A percentile compares a stretch with the other conserved stretches of the same genome.
Conservation (phyloP, 2,113 vertebrate species). For the Thomomys bottae region DNA sequence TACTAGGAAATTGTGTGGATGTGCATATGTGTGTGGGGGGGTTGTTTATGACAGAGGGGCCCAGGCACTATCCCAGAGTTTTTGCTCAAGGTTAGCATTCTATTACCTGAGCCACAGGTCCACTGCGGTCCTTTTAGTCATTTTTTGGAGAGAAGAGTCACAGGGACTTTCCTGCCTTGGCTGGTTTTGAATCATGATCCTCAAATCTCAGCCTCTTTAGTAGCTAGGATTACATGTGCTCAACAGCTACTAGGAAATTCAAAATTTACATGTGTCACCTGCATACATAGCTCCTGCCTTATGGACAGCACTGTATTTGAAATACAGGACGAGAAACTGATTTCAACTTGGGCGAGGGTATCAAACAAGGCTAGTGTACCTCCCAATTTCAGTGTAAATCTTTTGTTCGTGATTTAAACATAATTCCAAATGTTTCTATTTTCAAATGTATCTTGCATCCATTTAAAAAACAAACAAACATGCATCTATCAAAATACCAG, state of each 20-base stretch:
- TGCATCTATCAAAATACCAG: slow-evolving; percentile 76
- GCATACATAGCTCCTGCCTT: not conserved
- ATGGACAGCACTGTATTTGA: slow-evolving; percentile 53
- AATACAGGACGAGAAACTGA: not conserved
- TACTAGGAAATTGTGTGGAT: not conserved
- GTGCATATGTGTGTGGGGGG: too few species aligned
- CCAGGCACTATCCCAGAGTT: too few species aligned
- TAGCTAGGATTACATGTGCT: too few species aligned
- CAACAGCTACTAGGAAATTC: slow-evolving; percentile 8
- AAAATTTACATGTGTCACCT: not conserved
- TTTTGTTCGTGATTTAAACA: slow-evolving; percentile 56
- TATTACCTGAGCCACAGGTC: too few species aligned
- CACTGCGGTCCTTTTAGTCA: too few species aligned
- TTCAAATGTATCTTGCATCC: slow-evolving; percentile 60
- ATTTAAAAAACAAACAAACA: slow-evolving; percentile 68
- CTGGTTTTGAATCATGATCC: too few species aligned
- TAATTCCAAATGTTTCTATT: slow-evolving; percentile 59
- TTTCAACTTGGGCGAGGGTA: slow-evolving; percentile 25
- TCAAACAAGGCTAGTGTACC: slow-evolving; percentile 36
- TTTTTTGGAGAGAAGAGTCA: too few species aligned
- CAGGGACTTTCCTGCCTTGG: too few species aligned
- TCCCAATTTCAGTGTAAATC: slow-evolving; percentile 26
- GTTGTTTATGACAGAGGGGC: too few species aligned
- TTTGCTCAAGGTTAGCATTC: too few species aligned
- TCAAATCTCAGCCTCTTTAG: too few species aligned